Evolutionary conservation across 2,113 vertebrate genomes (phyloP).

Genomic region (Protobothrops mucrosquamatus): DNA sequence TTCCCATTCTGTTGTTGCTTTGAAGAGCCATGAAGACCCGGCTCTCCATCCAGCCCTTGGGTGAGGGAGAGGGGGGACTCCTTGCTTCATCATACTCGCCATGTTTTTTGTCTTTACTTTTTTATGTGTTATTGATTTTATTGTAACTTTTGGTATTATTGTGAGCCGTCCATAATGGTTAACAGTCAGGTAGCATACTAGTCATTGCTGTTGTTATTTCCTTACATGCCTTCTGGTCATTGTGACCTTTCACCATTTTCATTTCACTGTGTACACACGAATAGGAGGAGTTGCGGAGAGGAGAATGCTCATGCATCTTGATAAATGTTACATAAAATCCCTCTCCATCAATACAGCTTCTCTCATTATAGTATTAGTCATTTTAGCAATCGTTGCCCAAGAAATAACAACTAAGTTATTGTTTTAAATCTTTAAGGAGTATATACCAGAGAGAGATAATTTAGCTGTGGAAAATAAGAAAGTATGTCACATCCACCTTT

Average conservation of each 20-base stretch:
- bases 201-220: not conserved
- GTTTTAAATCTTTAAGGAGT: not conserved
- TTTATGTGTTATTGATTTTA: not conserved
- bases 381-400: not conserved
- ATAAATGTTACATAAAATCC: not conserved
- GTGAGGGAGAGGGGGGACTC: not conserved
- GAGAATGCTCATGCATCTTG: not conserved
- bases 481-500: not conserved
- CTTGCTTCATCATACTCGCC: not conserved
- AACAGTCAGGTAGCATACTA: not conserved
- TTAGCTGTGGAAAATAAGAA: slow-evolving; percentile 16
- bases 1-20: not conserved
- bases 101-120: not conserved
- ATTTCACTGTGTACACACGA: not conserved
- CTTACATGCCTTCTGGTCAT: not conserved
- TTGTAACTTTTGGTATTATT: not conserved
- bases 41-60: not conserved
- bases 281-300: not conserved
- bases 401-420: not conserved
- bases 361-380: not conserved
- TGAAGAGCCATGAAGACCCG: not conserved
- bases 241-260: not conserved
- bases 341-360: not conserved
- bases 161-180: not conserved
- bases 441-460: not conserved